Percentiles rank a stretch among this genome's conserved stretches.
Evolutionary conservation across 2,888 invertebrate species (phyloP).

Genomic region (Busseola fusca): DNA sequence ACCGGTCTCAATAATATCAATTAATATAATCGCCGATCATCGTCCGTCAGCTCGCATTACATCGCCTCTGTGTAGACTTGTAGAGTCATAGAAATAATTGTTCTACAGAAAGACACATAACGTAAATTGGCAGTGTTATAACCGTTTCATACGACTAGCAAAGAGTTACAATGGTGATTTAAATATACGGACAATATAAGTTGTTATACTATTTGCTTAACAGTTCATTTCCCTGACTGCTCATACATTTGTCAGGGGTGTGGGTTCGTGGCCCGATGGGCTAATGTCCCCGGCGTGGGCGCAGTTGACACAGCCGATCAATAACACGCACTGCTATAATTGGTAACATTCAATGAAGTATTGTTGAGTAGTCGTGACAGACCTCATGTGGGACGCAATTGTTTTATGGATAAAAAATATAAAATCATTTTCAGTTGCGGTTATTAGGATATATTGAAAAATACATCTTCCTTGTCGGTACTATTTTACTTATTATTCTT

Average conservation of each 20-base stretch:
- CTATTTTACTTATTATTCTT: not conserved
- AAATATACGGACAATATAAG: not conserved
- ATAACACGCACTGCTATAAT: slow-evolving; percentile 68
- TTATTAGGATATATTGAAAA: not conserved
- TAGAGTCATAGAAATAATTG: not conserved
- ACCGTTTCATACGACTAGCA: not conserved
- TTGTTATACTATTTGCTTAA: not conserved
- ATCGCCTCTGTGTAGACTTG: not conserved
- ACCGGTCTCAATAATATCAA: slow-evolving; percentile 42
- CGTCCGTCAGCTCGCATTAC: slow-evolving; percentile 35
- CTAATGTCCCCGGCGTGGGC: slow-evolving; percentile 67
- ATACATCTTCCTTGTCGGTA: not conserved
- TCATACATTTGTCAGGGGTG: slow-evolving; percentile 56
- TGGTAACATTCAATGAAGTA: slow-evolving; percentile 69
- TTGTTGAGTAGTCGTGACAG: slow-evolving; percentile 61
- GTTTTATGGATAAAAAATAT: slow-evolving; percentile 14
- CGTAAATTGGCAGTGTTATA: not conserved
- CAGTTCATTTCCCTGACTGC: not conserved
- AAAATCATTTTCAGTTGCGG: slow-evolving; percentile 3
- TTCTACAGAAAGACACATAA: not conserved
- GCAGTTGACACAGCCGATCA: slow-evolving; percentile 73
- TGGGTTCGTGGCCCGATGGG: slow-evolving; percentile 71
- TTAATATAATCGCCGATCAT: slow-evolving; percentile 47
- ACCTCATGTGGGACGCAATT: slow-evolving; percentile 54
- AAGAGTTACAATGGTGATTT: not conserved